These are phyloP conservation scores for Lithosia quadra DNA, from an alignment of 2,888 invertebrate genomes.

Conservation along the genomic window DNA sequence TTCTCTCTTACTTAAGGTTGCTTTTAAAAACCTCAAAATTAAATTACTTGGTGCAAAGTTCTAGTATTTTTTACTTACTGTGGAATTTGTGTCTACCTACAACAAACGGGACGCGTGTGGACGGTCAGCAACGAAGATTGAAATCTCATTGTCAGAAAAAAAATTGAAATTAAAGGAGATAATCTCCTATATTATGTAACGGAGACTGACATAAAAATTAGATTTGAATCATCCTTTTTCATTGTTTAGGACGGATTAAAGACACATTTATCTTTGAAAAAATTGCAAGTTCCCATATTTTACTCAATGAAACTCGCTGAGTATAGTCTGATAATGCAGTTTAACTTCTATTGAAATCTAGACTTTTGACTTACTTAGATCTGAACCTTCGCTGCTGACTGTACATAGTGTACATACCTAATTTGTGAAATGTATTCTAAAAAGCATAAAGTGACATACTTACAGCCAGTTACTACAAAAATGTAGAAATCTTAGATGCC, in stretches of 20 bases:
- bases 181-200: neutral
- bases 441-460: too few species aligned
- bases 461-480: neutral
- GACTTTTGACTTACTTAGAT: neutral
- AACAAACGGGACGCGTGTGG: neutral
- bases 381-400: neutral
- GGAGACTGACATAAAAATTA: neutral
- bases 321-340: too few species aligned
- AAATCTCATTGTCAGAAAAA: neutral
- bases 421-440: neutral
- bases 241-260: too few species aligned
- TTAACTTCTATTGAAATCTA: too few species aligned
- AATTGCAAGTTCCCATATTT: too few species aligned
- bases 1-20: neutral
- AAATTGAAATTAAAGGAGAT: too few species aligned
- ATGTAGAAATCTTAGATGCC: neutral
- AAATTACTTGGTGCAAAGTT: slow-evolving; percentile 1
- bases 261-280: too few species aligned
- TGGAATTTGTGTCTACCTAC: neutral
- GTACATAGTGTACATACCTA: neutral
- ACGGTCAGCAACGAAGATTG: neutral
- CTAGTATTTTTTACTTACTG: neutral
- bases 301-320: too few species aligned
- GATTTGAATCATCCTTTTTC: too few species aligned
- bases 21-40: neutral